A percentile compares a stretch with the other conserved stretches of the same genome.
phyloP scores from a whole-genome alignment of 1,140 invertebrate genomes.

The Coenobita brevimanus region DNA sequence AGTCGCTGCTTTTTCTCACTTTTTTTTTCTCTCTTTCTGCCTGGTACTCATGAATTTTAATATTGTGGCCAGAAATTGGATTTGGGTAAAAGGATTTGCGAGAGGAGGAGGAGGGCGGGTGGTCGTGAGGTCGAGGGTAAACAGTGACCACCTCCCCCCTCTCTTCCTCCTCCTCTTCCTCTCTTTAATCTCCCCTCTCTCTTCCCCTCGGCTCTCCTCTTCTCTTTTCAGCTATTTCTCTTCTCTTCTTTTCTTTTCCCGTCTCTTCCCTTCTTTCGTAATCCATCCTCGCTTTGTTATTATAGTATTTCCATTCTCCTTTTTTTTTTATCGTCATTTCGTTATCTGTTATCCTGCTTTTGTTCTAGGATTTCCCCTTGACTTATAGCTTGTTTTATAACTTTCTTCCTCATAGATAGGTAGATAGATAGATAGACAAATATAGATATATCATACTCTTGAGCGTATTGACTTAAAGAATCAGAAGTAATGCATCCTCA shows the following conservation, averaged over 20 bases:
- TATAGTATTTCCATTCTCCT: too few relatives aligned
- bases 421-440: too few relatives aligned
- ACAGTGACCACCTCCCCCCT: not conserved
- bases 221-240: not conserved
- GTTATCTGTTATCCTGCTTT: too few relatives aligned
- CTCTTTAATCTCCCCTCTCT: slow-evolving; percentile 40
- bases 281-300: too few relatives aligned
- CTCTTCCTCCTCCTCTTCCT: slow-evolving; percentile 35
- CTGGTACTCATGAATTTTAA: slow-evolving; percentile 51
- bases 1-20: slow-evolving; percentile 13
- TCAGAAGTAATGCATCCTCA: too few relatives aligned
- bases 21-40: slow-evolving; percentile 26
- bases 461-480: too few relatives aligned
- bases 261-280: too few relatives aligned
- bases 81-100: slow-evolving; percentile 53
- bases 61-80: slow-evolving; percentile 49
- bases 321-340: too few relatives aligned
- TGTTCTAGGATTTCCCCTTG: too few relatives aligned
- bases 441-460: too few relatives aligned
- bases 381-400: too few relatives aligned
- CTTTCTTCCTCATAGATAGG: too few relatives aligned
- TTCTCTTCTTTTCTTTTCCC: not conserved
- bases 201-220: slow-evolving; percentile 12
- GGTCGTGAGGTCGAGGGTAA: not conserved
- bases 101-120: not conserved